Evolutionary conservation across 2,888 invertebrate species (phyloP), one percentile per base, ranked within the genome.

Genomic region (Microdon myrmicae): DNA sequence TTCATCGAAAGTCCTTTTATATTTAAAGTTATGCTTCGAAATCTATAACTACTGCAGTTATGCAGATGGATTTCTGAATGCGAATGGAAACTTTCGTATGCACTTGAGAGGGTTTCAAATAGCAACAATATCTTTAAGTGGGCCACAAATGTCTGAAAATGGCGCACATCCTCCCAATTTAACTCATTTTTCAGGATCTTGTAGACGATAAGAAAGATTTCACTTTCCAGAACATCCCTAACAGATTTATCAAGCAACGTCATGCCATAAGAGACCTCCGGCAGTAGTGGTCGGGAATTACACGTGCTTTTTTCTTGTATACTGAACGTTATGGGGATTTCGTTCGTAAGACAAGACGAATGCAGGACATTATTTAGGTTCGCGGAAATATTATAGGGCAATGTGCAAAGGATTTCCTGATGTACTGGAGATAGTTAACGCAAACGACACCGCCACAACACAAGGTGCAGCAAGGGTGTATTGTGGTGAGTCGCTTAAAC

Each of bases 171-270:
- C 32, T 23, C 8, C 23, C 14, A 64, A 49, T 61, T 56, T 64
- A 56, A 64, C 58, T 64, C 64, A 64, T 53, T 64, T 64, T 58
- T 58, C 43, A 58, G 43, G 32, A 53, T 43, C 47, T 34, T 28
- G 34, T 26, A 23, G 13, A 34, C 39, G 2, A 35, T 2, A 31
- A 31, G 16, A 28, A 31, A 35, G 35, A 19, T 39, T 12, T 47
- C 35, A 47, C 58, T 58, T 51, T 20, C 32, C 29, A 51, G 51
- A 58, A 47, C 58, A 64, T 58, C 64, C 58, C 37, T 28, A 64
- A 58, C 58, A 58, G 41, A 64, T 64, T 64, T 58, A 58, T 58
- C 64, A 64, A 64, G 56, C 23, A 53, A 41, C 51, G 58, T 56
- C 56, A 58, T 58, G 56, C 37, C 47, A 58, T 19, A 38, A 38